Evolutionary conservation across 2,888 invertebrate species (phyloP).

Genomic region (Limnephilus marmoratus): DNA sequence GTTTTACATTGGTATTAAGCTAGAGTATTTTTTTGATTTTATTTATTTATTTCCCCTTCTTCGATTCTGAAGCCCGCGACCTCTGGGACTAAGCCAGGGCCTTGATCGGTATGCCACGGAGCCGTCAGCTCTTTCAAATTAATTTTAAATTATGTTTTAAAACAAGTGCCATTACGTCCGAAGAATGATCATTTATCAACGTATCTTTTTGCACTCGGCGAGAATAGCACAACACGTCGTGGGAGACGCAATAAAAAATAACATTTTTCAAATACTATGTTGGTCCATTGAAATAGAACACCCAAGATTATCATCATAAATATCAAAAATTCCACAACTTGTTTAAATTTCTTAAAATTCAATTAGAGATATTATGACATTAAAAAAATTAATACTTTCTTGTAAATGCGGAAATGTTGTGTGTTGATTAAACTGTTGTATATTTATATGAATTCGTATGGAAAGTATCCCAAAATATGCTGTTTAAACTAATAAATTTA

Average conservation of each 20-base stretch:
- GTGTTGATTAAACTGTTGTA: too few species aligned
- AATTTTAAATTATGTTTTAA: not conserved
- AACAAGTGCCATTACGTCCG: not conserved
- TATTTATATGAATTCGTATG: too few species aligned
- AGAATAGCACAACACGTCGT: constrained; percentile 17
- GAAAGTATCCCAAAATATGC: too few species aligned
- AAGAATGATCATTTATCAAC: not conserved
- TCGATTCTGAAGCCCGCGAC: not conserved
- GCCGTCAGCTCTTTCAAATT: not conserved
- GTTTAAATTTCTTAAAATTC: not conserved
- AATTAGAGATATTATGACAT: too few species aligned
- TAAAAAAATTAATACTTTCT: too few species aligned
- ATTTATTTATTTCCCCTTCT: too few species aligned
- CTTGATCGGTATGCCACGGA: not conserved
- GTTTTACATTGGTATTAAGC: too few species aligned
- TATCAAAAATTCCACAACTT: not conserved
- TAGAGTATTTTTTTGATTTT: too few species aligned
- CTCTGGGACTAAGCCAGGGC: not conserved
- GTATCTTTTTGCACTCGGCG: constrained; percentile 3
- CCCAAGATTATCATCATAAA: not conserved
- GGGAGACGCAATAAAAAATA: not conserved
- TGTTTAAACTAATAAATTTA: too few species aligned
- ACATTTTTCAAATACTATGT: constrained; percentile 1
- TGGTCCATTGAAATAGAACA: not conserved
- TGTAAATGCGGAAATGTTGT: too few species aligned